Base-by-base conservation (phyloP, 2,797 vertebrate genomes). In the Halcyon smyrnensis region DNA sequence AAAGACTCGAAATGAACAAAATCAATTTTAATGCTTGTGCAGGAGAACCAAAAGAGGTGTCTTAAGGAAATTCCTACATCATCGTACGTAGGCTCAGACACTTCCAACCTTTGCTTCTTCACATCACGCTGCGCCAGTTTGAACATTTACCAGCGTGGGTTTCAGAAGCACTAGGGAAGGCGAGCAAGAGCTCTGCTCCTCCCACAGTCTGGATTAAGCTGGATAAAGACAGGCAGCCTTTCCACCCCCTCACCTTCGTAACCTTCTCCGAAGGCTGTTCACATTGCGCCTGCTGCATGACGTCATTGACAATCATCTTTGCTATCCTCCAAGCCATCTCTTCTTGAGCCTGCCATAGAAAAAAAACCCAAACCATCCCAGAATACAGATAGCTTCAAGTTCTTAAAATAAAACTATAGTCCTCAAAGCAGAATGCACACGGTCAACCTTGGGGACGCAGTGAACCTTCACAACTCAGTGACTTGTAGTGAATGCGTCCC, bases 291-390 rank as follows among this genome's bases (percentile, higher is more conserved):
- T 99, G 99, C 95, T 99, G 99, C 97, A 99, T 99, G 11, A 99
- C 99, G 2, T 99, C 99, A 39, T 99, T 99, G 90, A 99, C 99
- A 19, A 99, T 99, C 99, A 99, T 99, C 97, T 99, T 99, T 10
- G 99, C 99, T 43, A 99, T 99, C 98, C 99, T 99, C 99, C 99
- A 99, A 14, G 99, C 99, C 98, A 99, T 99, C 98, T 99, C 99
- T 95, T 99, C 99, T 97, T 99, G 99, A 87, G 99, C 99, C 99
- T 99, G 93, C 27, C 79, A 0, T 1, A 48, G 67, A 90, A 82
- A 21, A 90, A 76, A 32, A 8, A 17, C 12, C 27, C 28, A 43
- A 13, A 28, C 41, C 60, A 95, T 43, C 67, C 70, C 84, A 45
- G 76, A 92, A 70, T 6, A 78, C 36, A 90, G 21, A 82, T 16